Percentiles rank a stretch among this genome's conserved stretches.
Conservation (phyloP, 2,888 invertebrate species). For the Lasius fuliginosus region DNA sequence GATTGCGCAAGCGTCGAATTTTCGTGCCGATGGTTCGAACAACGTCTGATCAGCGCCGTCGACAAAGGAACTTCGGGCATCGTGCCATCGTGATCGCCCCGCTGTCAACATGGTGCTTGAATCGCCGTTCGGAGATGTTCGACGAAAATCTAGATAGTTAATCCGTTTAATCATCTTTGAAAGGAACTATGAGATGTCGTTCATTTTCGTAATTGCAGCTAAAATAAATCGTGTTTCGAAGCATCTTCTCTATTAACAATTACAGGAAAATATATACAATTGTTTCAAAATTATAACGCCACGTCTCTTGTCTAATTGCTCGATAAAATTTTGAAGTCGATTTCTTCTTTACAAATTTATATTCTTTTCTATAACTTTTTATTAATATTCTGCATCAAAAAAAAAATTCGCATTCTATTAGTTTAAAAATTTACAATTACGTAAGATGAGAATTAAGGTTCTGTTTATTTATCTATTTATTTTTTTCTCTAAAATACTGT, state of each 20-base stretch:
- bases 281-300: too few species aligned
- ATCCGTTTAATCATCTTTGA: slow-evolving; percentile 6
- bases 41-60: slow-evolving; percentile 68
- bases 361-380: not conserved
- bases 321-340: not conserved
- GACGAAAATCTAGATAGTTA: not conserved
- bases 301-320: not conserved
- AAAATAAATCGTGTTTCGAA: slow-evolving; percentile 16
- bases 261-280: slow-evolving; percentile 23
- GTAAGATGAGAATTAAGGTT: not conserved
- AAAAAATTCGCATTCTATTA: not conserved
- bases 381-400: not conserved
- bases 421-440: not conserved
- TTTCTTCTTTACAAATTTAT: not conserved
- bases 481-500: not conserved
- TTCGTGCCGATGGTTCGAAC: slow-evolving; percentile 69
- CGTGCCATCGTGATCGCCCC: slow-evolving; percentile 25
- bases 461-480: not conserved
- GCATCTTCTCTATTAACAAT: slow-evolving; percentile 49
- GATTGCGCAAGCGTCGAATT: slow-evolving; percentile 75
- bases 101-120: slow-evolving; percentile 5
- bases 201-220: not conserved
- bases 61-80: slow-evolving; percentile 58
- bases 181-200: not conserved
- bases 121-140: not conserved